Conservation (phyloP, 2,888 invertebrate species). For the Bellardia bayeri region DNA sequence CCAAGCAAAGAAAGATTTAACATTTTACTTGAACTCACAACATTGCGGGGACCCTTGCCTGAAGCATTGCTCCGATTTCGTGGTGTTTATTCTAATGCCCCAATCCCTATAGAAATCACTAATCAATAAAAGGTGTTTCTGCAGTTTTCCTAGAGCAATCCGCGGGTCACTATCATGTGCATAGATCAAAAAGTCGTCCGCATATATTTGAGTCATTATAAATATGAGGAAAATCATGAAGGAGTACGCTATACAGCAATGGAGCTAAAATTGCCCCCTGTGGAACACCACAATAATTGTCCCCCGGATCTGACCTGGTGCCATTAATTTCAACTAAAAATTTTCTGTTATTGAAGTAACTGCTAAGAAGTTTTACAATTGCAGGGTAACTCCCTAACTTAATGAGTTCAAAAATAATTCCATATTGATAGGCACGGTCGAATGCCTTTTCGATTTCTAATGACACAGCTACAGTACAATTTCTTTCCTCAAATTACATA, state of each 20-base stretch:
- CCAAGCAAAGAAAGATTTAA: conserved; percentile 22
- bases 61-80: neutral
- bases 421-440: neutral
- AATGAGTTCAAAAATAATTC: neutral
- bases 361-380: conserved; percentile 23
- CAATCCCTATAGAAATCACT: neutral
- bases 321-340: conserved; percentile 57
- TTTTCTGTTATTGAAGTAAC: conserved; percentile 21
- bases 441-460: neutral
- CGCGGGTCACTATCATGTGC: neutral
- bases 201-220: conserved; percentile 27
- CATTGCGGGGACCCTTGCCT: neutral
- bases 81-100: conserved; percentile 3
- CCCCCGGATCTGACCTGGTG: neutral
- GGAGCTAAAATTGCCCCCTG: conserved; percentile 53
- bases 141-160: neutral
- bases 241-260: too few species aligned
- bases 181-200: conserved; percentile 61
- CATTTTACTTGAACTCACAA: neutral
- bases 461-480: neutral
- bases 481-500: neutral
- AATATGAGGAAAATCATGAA: too few species aligned
- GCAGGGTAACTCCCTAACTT: too few species aligned
- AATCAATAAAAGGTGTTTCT: neutral
- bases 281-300: conserved; percentile 46